Conservation (phyloP, 2,113 vertebrate species). For the Cavia porcellus region DNA sequence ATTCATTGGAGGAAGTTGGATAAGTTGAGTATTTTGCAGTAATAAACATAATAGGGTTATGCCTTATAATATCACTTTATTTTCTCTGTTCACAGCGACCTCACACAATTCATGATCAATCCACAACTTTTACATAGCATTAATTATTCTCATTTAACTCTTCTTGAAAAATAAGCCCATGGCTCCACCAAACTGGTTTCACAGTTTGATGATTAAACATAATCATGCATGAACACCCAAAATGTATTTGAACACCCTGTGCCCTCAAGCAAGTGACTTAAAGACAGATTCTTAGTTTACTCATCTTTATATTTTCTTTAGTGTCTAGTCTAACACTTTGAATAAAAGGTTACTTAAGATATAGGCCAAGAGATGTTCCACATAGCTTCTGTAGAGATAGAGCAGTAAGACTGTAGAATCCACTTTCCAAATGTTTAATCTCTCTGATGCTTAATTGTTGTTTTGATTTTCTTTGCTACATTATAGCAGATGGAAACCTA, state of each 20-base stretch:
- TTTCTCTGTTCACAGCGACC: neutral
- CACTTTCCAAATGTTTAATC: neutral
- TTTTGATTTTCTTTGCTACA: neutral
- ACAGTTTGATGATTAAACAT: neutral
- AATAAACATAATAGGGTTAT: neutral
- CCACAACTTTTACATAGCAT: neutral
- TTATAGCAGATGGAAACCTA: neutral
- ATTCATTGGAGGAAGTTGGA: neutral
- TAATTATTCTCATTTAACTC: neutral
- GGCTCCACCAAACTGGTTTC: neutral
- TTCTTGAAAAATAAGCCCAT: neutral
- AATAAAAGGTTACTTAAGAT: neutral
- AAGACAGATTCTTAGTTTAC: neutral
- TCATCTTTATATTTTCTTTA: neutral
- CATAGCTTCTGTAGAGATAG: neutral
- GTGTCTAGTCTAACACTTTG: neutral
- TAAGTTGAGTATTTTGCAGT: neutral
- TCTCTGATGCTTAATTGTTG: neutral
- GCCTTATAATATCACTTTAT: neutral
- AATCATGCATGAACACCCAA: neutral
- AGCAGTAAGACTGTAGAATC: neutral
- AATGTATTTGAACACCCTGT: neutral
- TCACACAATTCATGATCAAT: neutral
- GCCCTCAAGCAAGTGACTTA: neutral
- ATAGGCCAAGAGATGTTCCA: neutral